Percentiles rank a stretch among this genome's conserved stretches.
Evolutionary conservation across 1,140 invertebrate genomes (phyloP).

Genomic region (Neodiprion virginianus): DNA sequence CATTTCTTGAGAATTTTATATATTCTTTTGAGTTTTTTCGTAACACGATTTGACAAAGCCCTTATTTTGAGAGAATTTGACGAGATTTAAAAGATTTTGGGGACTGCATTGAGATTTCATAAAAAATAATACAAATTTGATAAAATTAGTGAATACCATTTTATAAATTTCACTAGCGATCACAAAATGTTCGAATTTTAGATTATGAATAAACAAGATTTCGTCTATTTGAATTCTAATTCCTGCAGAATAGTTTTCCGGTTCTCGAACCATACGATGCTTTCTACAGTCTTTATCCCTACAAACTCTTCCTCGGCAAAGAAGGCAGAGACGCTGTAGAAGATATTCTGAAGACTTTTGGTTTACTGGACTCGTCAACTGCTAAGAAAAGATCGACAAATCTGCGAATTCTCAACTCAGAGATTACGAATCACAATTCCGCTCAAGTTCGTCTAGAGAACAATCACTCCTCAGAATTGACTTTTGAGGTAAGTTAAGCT

Average conservation of each 20-base stretch:
- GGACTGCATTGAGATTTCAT: too few species aligned
- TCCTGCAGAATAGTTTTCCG: constrained; percentile 73
- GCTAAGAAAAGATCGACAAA: constrained; percentile 37
- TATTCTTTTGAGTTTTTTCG: too few species aligned
- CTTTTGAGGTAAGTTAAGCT: constrained; percentile 52
- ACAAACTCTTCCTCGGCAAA: constrained; percentile 75
- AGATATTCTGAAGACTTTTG: constrained; percentile 70
- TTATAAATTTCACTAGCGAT: too few species aligned
- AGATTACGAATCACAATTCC: constrained; percentile 43
- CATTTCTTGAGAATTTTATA: too few species aligned
- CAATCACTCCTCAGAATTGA: constrained; percentile 42
- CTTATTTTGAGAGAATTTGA: too few species aligned
- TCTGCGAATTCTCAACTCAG: constrained; percentile 30
- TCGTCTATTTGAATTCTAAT: not conserved
- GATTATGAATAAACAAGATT: too few species aligned
- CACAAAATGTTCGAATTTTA: too few species aligned
- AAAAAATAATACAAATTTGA: too few species aligned
- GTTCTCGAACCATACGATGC: constrained; percentile 69
- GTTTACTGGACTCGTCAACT: constrained; percentile 49
- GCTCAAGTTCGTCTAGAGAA: constrained; percentile 43
- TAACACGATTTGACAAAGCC: too few species aligned
- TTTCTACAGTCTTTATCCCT: constrained; percentile 84
- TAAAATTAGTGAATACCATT: too few species aligned
- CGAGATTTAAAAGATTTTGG: too few species aligned
- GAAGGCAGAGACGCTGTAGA: constrained; percentile 76